Conservation (phyloP, 2,888 invertebrate species). For the Callosobruchus maculatus region DNA sequence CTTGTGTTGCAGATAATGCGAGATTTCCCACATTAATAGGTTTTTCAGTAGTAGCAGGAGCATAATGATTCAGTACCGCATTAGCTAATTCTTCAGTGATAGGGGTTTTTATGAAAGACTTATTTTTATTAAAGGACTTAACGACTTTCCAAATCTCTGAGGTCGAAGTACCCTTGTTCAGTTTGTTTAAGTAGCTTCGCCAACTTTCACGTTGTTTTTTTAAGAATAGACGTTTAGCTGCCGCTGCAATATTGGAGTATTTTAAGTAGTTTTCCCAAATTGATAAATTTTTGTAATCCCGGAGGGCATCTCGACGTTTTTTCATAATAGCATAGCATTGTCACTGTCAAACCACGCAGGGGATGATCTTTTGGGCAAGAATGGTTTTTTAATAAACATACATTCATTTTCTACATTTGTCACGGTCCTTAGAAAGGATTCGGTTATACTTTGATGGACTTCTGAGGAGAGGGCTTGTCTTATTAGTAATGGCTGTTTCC, state of each 20-base stretch:
- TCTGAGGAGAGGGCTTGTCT: too few species aligned
- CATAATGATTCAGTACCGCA: too few species aligned
- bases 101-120: background rate
- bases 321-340: constrained; percentile 3
- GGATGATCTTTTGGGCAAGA: background rate
- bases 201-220: background rate
- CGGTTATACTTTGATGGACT: too few species aligned
- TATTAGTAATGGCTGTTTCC: background rate
- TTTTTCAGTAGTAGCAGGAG: background rate
- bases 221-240: too few species aligned
- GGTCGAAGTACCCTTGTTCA: constrained; percentile 1
- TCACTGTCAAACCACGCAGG: constrained; percentile 3
- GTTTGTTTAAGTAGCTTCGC: too few species aligned
- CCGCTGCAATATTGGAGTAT: constrained; percentile 2
- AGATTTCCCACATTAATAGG: background rate
- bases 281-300: background rate
- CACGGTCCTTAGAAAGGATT: background rate
- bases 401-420: background rate
- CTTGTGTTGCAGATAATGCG: too few species aligned
- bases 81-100: background rate
- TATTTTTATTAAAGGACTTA: background rate
- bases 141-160: constrained; percentile 4
- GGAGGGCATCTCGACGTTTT: constrained; percentile 2
- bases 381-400: constrained; percentile 6
- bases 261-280: constrained; percentile 4